Conservation (phyloP, 2,113 vertebrate species). For the Lepisosteus osseus region DNA sequence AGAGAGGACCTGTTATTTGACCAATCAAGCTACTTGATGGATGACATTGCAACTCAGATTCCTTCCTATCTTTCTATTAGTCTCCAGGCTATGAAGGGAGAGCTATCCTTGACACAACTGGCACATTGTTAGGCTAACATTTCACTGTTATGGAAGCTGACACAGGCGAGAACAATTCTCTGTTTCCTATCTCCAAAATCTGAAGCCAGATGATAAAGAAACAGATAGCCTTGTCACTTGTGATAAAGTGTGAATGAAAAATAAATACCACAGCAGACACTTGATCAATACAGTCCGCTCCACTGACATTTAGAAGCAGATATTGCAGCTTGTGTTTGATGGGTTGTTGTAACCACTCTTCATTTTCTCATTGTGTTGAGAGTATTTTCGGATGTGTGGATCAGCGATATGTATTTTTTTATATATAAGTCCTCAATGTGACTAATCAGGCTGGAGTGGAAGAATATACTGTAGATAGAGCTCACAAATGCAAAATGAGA, state of each 20-base stretch:
- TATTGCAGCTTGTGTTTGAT: neutral
- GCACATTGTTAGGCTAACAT: neutral
- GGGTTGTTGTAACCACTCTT: neutral
- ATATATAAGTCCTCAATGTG: no score
- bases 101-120: neutral
- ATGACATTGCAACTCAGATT: no score
- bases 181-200: neutral
- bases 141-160: neutral
- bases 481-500: no score
- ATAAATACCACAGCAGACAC: neutral
- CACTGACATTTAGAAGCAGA: conserved; percentile 4
- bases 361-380: no score
- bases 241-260: conserved; percentile 11
- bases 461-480: no score
- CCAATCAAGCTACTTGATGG: no score
- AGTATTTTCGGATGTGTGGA: no score
- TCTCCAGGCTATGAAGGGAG: neutral
- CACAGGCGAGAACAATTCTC: neutral
- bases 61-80: no score
- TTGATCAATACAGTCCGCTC: neutral
- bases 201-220: neutral
- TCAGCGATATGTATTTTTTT: no score
- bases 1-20: no score
- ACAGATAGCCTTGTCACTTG: neutral
- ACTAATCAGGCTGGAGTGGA: no score